Evolutionary conservation across 2,797 vertebrate species (phyloP).

Genomic region (Erethizon dorsatum): DNA sequence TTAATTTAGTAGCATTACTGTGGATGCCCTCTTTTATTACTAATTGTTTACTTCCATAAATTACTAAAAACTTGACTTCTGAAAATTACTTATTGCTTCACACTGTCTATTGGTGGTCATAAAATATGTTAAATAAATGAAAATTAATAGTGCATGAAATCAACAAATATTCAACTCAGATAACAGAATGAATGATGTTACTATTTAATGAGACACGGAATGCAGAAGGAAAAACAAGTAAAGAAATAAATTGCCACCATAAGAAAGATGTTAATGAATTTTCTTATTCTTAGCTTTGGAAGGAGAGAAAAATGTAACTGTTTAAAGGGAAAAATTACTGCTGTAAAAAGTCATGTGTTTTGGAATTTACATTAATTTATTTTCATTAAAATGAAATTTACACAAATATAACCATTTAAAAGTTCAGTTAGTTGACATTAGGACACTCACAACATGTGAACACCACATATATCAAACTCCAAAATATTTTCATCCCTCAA

Average conservation of each 20-base stretch:
- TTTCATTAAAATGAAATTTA: conserved; percentile 15
- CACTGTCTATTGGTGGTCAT: neutral
- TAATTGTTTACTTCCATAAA: neutral
- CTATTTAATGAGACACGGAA: neutral
- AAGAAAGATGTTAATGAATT: neutral
- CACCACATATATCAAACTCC: neutral
- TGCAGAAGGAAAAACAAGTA: neutral
- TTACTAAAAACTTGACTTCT: neutral
- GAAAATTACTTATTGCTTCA: neutral
- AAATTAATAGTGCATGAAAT: neutral
- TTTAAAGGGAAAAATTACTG: neutral
- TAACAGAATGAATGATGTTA: neutral
- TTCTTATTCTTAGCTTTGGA: neutral
- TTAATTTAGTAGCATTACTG: neutral
- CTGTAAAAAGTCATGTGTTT: neutral
- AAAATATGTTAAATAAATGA: neutral
- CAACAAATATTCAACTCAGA: neutral
- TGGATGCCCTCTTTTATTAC: neutral
- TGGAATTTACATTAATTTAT: neutral
- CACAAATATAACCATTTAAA: neutral
- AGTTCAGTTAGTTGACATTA: neutral
- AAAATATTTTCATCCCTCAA: neutral
- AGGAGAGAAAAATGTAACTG: neutral
- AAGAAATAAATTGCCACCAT: neutral
- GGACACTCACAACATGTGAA: neutral